A percentile compares a stretch with the other conserved stretches of the same genome.
Evolutionary conservation across 2,113 vertebrate species (phyloP).

Genomic region (Otis tarda): DNA sequence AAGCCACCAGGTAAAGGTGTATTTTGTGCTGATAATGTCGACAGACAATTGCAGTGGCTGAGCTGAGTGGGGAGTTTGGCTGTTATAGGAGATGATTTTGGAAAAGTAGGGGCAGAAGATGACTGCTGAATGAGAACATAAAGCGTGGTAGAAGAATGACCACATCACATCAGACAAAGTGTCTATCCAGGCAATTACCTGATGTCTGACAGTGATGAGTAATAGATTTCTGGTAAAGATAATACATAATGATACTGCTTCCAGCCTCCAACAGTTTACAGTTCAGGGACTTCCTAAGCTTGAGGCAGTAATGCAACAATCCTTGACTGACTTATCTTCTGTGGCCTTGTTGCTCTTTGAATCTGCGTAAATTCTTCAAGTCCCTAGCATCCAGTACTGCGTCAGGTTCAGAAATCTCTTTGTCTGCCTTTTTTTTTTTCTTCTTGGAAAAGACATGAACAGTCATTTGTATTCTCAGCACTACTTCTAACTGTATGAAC

Average conservation of each 20-base stretch:
- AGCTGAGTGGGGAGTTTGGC: neutral
- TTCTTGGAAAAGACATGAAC: neutral
- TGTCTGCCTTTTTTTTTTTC: no score
- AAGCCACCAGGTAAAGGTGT: neutral
- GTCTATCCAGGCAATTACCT: neutral
- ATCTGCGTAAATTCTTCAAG: rapidly evolving
- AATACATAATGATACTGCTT: neutral
- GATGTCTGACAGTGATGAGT: neutral
- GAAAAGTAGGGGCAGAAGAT: neutral
- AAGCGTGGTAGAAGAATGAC: neutral
- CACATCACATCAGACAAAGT: neutral
- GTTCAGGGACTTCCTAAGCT: neutral
- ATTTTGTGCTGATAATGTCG: neutral
- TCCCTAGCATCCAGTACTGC: neutral
- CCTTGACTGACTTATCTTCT: neutral
- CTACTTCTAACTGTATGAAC: neutral
- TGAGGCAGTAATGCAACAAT: rapidly evolving
- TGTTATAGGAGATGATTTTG: neutral
- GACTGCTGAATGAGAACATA: neutral
- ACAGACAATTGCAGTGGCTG: neutral
- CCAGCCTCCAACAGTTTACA: neutral
- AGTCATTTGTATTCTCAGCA: neutral
- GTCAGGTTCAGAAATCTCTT: neutral
- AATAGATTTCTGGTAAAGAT: neutral
- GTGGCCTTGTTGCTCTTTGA: neutral